These are phyloP conservation scores for Rhagonycha lutea DNA, from an alignment of 2,888 invertebrate species.

Conservation along the genomic window DNA sequence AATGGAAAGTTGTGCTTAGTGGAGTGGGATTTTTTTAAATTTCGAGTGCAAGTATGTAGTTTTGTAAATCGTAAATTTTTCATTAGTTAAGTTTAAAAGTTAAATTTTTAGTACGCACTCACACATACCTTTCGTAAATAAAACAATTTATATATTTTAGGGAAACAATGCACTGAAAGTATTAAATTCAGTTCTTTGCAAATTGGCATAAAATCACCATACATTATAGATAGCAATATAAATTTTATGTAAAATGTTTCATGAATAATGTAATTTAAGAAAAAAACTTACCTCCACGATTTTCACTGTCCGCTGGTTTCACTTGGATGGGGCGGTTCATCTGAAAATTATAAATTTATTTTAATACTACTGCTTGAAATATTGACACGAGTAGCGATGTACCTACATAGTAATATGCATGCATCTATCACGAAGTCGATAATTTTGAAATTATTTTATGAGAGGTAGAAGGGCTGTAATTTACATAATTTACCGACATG, in stretches of 20 bases:
- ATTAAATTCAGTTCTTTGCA: conserved; percentile 7
- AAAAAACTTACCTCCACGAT: conserved; percentile 84
- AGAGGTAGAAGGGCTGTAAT: background rate
- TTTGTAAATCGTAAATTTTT: background rate
- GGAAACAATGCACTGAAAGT: conserved; percentile 3
- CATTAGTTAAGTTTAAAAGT: background rate
- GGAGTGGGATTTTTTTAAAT: background rate
- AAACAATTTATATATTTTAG: background rate
- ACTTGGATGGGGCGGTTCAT: conserved; percentile 99
- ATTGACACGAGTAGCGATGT: background rate
- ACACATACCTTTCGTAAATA: background rate
- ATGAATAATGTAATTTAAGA: conserved; percentile 25
- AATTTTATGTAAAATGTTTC: conserved; percentile 22
- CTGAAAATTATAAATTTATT: conserved; percentile 63
- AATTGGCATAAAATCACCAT: conserved; percentile 19
- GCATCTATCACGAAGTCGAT: background rate
- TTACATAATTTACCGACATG: background rate
- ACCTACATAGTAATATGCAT: background rate
- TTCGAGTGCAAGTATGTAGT: background rate
- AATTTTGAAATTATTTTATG: background rate
- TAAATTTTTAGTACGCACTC: background rate
- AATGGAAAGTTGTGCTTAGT: background rate
- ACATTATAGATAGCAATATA: conserved; percentile 18
- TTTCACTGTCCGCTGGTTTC: conserved; percentile 99
- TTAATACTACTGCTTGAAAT: background rate